A percentile compares a stretch with the other conserved stretches of the same genome.
These are phyloP conservation scores for Coenonympha arcania DNA, from an alignment of 2,888 invertebrate species.

Conservation along the genomic window DNA sequence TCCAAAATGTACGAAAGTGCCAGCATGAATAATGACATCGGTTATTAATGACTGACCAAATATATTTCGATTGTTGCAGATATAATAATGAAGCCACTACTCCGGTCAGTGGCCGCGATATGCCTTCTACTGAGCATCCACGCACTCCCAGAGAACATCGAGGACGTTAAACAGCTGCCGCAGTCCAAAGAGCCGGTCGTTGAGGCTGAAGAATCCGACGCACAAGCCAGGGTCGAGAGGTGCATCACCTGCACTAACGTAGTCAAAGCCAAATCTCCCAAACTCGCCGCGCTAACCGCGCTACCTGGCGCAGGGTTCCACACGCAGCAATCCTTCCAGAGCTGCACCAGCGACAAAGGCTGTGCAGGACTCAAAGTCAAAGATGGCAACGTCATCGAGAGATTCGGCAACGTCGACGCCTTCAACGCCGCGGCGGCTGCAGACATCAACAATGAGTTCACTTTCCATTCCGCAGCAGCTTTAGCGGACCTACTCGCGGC, in stretches of 20 bases:
- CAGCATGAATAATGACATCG: background rate
- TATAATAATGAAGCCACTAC: conserved; percentile 64
- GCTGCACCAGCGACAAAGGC: conserved; percentile 60
- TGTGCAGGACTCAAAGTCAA: conserved; percentile 67
- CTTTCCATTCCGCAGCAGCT: conserved; percentile 50
- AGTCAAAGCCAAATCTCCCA: conserved; percentile 42
- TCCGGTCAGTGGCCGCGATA: conserved; percentile 56
- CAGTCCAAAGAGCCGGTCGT: conserved; percentile 45
- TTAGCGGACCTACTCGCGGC: conserved; percentile 40
- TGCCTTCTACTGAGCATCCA: conserved; percentile 47
- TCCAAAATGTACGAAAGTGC: too few relatives aligned
- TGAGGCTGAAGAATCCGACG: conserved; percentile 50
- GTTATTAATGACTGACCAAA: too few relatives aligned
- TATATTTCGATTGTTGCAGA: conserved; percentile 21
- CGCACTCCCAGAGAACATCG: conserved; percentile 54
- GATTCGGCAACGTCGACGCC: conserved; percentile 57
- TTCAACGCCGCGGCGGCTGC: conserved; percentile 53
- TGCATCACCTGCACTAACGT: conserved; percentile 48
- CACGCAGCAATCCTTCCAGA: conserved; percentile 59
- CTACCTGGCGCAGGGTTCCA: conserved; percentile 55
- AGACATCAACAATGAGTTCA: conserved; percentile 48
- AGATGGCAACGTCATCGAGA: conserved; percentile 58
- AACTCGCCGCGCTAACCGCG: conserved; percentile 47
- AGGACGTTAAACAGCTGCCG: conserved; percentile 51
- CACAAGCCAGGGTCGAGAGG: conserved; percentile 50